Evolutionary conservation across 2,888 invertebrate genomes (phyloP), one percentile per base, ranked within the genome.

Genomic region (Parasteatoda lunata): DNA sequence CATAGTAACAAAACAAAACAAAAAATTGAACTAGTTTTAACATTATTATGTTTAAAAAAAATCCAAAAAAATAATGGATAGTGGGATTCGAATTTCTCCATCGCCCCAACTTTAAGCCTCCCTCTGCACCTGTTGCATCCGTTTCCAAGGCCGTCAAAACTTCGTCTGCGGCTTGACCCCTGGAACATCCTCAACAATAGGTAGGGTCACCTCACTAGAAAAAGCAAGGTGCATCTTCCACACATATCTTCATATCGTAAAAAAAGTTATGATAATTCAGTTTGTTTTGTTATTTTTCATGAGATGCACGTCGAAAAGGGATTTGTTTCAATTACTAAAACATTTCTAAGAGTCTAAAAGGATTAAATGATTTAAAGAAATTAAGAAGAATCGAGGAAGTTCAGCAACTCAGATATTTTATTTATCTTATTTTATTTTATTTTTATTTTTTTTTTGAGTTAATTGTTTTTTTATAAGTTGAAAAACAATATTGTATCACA

Each of bases 101-200:
- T 52, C n/a, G 13, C 78, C 84, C 84, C 82, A 76, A 75, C 68
- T n/a, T 45, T 69, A 75, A 84, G 84, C 84, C 84, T 84, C 84
- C 69, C 82, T 11, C 77, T 66, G 84, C 84, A 84, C 84, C 84
- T 84, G 84, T 84, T 84, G 30, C 73, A 70, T 52, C 30, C 30
- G 45, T 51, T 45, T 64, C 51, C 78, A 79, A 75, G 79, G 75
- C 68, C 70, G 75, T 59, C 71, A 47, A 47, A 77, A 75, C n/a
- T 78, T 84, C 78, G 84, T 84, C 79, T 84, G 84, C 75, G 79
- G 79, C 75, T 84, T 84, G 84, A 84, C 84, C 84, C 84, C 84
- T 69, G 66, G 59, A 72, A 79, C 73, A 73, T 79, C 70, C 69
- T 59, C 45, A 79, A 84, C 78, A 79, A 84, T 79, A 59, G 75